Percentiles rank a stretch among this genome's conserved stretches.
phyloP scores from a whole-genome alignment of 2,797 vertebrate genomes.

The Sylvia borin region DNA sequence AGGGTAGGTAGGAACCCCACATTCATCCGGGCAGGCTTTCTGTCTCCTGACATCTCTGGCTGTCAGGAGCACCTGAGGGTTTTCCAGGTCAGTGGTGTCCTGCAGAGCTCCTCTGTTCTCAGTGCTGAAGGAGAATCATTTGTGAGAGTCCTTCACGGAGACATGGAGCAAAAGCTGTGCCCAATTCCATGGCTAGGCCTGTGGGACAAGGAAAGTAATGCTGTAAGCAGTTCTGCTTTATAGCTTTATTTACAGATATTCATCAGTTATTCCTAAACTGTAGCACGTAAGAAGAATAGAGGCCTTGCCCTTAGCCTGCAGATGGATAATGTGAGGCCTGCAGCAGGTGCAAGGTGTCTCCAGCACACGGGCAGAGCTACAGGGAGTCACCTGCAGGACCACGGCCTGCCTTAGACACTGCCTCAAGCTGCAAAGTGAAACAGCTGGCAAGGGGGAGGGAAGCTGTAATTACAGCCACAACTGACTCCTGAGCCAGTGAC shows the following conservation, averaged over 20 bases:
- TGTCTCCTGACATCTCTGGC: not conserved
- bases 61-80: not conserved
- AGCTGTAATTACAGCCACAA: not conserved
- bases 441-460: not conserved
- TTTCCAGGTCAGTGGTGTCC: not conserved
- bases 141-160: not conserved
- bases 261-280: not conserved
- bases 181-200: accelerated
- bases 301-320: not conserved
- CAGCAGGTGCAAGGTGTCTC: accelerated
- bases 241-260: not conserved
- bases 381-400: not conserved
- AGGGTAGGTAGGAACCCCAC: not conserved
- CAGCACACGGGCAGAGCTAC: not conserved
- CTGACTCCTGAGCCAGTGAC: not conserved
- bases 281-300: not conserved
- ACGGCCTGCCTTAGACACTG: not conserved
- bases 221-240: not conserved
- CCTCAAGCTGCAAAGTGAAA: not conserved
- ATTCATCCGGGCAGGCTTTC: not conserved
- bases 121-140: not conserved
- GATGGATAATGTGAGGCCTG: not conserved
- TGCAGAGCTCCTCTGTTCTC: not conserved
- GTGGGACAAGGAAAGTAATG: not conserved
- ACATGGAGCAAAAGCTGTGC: not conserved